These are phyloP conservation scores for Odontocerum albicorne DNA, from an alignment of 2,888 invertebrate species.

Conservation along the genomic window DNA sequence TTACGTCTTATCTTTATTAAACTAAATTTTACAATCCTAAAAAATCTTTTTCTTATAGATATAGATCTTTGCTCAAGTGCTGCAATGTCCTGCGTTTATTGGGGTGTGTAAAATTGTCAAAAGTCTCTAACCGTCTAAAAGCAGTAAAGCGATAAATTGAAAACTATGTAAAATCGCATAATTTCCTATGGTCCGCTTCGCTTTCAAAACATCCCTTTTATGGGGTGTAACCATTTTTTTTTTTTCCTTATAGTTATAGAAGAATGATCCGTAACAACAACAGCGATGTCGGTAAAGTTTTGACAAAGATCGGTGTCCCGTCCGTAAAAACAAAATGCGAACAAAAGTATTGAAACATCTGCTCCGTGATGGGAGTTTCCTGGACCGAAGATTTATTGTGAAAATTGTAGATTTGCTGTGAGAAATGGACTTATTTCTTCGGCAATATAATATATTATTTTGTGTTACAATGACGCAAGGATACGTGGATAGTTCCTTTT, in stretches of 20 bases:
- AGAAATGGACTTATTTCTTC: slow-evolving; percentile 11
- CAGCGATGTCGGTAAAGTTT: slow-evolving; percentile 10
- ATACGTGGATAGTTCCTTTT: neutral
- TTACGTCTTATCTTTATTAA: neutral
- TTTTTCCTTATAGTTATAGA: no score
- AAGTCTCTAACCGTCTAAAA: slow-evolving; percentile 6
- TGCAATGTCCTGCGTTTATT: slow-evolving; percentile 6
- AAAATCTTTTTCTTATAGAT: slow-evolving; percentile 2
- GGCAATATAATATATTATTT: neutral
- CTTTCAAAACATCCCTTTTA: slow-evolving; percentile 28
- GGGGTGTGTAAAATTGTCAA: slow-evolving; percentile 22
- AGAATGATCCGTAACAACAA: slow-evolving; percentile 9
- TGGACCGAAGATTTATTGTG: slow-evolving; percentile 11
- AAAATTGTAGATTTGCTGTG: slow-evolving; percentile 12
- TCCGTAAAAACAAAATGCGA: slow-evolving; percentile 13
- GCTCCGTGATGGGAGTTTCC: slow-evolving; percentile 22
- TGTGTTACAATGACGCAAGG: slow-evolving; percentile 3
- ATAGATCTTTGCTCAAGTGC: no score
- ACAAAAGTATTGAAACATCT: slow-evolving; percentile 24
- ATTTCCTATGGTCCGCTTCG: slow-evolving; percentile 27
- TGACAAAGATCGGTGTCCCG: slow-evolving; percentile 20
- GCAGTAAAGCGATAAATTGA: slow-evolving; percentile 21
- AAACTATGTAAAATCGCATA: slow-evolving; percentile 28
- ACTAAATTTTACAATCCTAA: slow-evolving; percentile 1
- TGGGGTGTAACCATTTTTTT: slow-evolving; percentile 32